Conservation (phyloP, 2,113 vertebrate genomes). For the Oncorhynchus keta region DNA sequence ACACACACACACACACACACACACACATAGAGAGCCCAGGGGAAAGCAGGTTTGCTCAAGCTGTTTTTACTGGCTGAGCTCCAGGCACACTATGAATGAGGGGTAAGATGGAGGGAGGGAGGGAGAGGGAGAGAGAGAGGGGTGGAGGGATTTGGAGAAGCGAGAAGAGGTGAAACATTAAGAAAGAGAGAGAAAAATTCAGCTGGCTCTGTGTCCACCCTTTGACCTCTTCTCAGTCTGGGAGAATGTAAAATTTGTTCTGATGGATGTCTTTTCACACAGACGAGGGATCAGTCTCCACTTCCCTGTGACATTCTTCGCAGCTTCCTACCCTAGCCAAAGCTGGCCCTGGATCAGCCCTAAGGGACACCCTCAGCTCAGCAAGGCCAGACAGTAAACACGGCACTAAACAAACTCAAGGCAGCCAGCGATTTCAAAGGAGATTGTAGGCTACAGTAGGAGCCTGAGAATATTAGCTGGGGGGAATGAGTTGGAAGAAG, state of each 20-base stretch:
- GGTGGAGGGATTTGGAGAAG: slow-evolving; percentile 11
- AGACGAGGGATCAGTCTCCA: slow-evolving; percentile 51
- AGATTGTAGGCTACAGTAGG: no score
- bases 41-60: slow-evolving; percentile 60
- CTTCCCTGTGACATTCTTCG: slow-evolving; percentile 64
- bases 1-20: slow-evolving; percentile 1
- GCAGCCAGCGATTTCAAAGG: slow-evolving; percentile 11
- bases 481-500: no score
- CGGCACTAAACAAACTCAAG: slow-evolving; percentile 30
- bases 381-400: slow-evolving; percentile 55
- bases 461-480: no score
- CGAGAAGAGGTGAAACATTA: neutral
- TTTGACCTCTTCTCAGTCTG: slow-evolving; percentile 50
- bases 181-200: neutral
- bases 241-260: slow-evolving; percentile 18
- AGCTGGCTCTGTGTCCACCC: slow-evolving; percentile 8
- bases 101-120: slow-evolving; percentile 16
- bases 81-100: slow-evolving; percentile 46
- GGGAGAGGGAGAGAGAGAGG: neutral
- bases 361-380: slow-evolving; percentile 21
- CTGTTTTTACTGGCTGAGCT: slow-evolving; percentile 59
- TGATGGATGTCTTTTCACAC: slow-evolving; percentile 71
- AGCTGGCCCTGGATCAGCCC: slow-evolving; percentile 32
- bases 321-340: slow-evolving; percentile 16
- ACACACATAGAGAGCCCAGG: slow-evolving; percentile 26